phyloP scores from a whole-genome alignment of 2,113 vertebrate species.

The Cheirogaleus medius region DNA sequence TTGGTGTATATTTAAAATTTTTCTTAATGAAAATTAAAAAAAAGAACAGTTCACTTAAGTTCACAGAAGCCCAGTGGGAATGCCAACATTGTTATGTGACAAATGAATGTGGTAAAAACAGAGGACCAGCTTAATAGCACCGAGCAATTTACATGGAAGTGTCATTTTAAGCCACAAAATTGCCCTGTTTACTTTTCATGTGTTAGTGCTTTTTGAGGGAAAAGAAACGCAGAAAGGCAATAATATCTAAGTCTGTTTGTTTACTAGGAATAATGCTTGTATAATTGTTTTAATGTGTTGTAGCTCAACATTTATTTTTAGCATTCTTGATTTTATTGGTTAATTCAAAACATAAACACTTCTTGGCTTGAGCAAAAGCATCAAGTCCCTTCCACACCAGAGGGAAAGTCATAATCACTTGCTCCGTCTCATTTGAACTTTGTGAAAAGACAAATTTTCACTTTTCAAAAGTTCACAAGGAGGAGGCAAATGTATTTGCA shows the following conservation, averaged over 20 bases:
- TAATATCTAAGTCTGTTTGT: constrained; percentile 62
- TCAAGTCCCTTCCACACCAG: constrained; percentile 26
- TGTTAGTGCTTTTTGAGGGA: constrained; percentile 32
- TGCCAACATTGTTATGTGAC: not conserved
- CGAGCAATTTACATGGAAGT: not conserved
- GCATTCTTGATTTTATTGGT: constrained; percentile 70
- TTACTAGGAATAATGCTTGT: constrained; percentile 63
- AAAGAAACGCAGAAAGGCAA: constrained; percentile 36
- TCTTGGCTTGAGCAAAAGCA: constrained; percentile 57
- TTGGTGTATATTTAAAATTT: not conserved
- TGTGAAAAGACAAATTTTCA: constrained; percentile 58
- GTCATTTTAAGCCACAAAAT: constrained; percentile 29
- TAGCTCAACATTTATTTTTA: constrained; percentile 75
- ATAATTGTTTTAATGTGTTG: constrained; percentile 75
- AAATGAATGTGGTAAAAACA: not conserved
- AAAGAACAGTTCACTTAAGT: constrained; percentile 40
- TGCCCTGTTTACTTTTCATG: constrained; percentile 45
- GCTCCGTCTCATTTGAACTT: constrained; percentile 45
- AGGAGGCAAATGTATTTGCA: constrained; percentile 35
- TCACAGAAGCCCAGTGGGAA: constrained; percentile 17
- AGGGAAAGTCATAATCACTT: constrained; percentile 29
- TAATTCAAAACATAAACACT: constrained; percentile 78
- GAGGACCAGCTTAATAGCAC: not conserved
- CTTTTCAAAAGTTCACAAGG: constrained; percentile 11
- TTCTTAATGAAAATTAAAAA: not conserved